These are phyloP conservation scores for Clupea harengus DNA, from an alignment of 2,113 vertebrate species.

Conservation along the genomic window DNA sequence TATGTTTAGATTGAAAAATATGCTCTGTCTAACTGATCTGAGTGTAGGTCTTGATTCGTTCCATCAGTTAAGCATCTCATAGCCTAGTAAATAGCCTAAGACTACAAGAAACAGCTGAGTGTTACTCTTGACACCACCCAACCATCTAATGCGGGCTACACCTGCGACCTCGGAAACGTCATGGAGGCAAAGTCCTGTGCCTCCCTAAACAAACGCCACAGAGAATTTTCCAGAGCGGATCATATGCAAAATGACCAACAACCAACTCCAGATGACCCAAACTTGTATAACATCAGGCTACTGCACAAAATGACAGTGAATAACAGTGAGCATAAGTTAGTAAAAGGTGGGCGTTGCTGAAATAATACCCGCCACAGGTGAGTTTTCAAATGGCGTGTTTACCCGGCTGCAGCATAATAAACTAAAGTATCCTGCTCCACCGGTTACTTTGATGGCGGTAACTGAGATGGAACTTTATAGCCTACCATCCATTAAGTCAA, in stretches of 20 bases:
- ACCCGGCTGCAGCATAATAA: not conserved
- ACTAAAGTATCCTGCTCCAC: not conserved
- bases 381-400: not conserved
- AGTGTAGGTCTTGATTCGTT: not conserved
- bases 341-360: not conserved
- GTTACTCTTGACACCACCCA: not conserved
- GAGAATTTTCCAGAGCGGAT: not conserved
- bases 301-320: not conserved
- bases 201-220: conserved; percentile 5
- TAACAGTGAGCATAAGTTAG: too few relatives aligned
- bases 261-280: not conserved
- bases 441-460: not conserved
- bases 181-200: not conserved
- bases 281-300: not conserved
- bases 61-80: not conserved
- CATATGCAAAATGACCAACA: not conserved
- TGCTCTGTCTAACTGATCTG: not conserved
- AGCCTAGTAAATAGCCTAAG: not conserved
- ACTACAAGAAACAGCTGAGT: not conserved
- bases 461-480: not conserved
- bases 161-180: not conserved
- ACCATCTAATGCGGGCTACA: not conserved
- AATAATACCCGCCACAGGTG: not conserved
- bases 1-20: not conserved
- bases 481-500: not conserved